Base-by-base conservation (phyloP, 2,888 invertebrate genomes). In the Torymus tubicola region DNA sequence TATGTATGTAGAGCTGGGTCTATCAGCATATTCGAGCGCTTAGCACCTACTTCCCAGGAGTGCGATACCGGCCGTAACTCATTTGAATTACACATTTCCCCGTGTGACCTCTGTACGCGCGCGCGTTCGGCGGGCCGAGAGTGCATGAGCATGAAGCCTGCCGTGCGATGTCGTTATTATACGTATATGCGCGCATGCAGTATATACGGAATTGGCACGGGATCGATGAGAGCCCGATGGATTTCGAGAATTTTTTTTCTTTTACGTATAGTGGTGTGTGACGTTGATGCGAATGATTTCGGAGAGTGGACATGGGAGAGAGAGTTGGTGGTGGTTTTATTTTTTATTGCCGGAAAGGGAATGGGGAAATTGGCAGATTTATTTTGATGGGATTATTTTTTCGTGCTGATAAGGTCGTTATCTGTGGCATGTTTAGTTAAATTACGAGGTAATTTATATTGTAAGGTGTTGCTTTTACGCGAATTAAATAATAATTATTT, bases 31-130 rank as follows among this genome's bases (percentile, higher is more conserved):
- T 89, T 88, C 88, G 88, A 89, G 86, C 90, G 90, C 90, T 90
- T 90, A 90, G 90, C 90, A 90, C 90, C 90, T 89, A 89, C 90
- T 90, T 90, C 90, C 90, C 90, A 88, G 84, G 90, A 90, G 90
- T 90, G 89, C 88, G 89, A 90, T 90, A 90, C 85, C 79, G 63
- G 55, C 53, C 88, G 89, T 90, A 89, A 89, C 90, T 90, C 90
- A 90, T 90, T 90, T 89, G 90, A 90, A 90, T 90, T 90, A 90
- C 88, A 90, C 89, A 89, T 89, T 90, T 89, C 89, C 88, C 89
- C 85, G 83, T 58, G 78, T 74, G 81, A 72, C 80, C 61, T 18
- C 57, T 21, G 55, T 24, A 31, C 55, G 24, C 60, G 53, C 64
- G 50, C 63, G 55, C 58, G 58, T 14, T 63, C 21, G 42, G 42